A percentile compares a stretch with the other conserved stretches of the same genome.
Conservation (phyloP, 2,797 vertebrate genomes). For the Micrastur ruficollis region DNA sequence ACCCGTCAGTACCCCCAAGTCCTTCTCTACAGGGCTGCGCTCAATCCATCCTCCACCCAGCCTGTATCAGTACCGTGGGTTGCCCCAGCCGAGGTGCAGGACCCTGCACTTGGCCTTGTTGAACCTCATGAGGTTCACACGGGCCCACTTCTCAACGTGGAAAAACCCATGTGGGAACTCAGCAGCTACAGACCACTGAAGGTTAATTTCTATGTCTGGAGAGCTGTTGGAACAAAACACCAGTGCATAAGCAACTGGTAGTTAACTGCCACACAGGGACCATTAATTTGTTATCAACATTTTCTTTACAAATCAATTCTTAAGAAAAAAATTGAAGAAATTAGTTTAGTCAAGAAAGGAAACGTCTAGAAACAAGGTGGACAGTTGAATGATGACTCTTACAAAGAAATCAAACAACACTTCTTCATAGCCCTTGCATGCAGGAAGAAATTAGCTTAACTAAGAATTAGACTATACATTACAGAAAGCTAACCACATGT, state of each 20-base stretch:
- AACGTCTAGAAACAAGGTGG: neutral
- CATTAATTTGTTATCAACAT: neutral
- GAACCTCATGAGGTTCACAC: neutral
- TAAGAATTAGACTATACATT: neutral
- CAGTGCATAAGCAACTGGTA: neutral
- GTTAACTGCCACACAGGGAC: neutral
- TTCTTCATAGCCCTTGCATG: neutral
- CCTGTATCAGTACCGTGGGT: fast-evolving
- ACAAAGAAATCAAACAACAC: neutral
- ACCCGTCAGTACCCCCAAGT: neutral
- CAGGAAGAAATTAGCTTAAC: neutral
- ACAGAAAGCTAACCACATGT: neutral
- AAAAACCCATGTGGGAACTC: neutral
- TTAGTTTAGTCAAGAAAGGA: neutral
- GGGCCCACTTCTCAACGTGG: neutral
- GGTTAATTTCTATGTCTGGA: neutral
- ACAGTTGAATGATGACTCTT: neutral
- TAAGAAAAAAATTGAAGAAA: neutral
- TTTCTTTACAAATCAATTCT: neutral
- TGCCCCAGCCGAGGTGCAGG: neutral
- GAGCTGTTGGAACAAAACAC: neutral
- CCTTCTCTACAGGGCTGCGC: neutral
- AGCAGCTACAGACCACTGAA: neutral
- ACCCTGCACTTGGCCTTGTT: neutral
- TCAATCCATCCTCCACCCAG: neutral